Base-by-base conservation (phyloP, 2,888 invertebrate species). In the Mycogona germanica region DNA sequence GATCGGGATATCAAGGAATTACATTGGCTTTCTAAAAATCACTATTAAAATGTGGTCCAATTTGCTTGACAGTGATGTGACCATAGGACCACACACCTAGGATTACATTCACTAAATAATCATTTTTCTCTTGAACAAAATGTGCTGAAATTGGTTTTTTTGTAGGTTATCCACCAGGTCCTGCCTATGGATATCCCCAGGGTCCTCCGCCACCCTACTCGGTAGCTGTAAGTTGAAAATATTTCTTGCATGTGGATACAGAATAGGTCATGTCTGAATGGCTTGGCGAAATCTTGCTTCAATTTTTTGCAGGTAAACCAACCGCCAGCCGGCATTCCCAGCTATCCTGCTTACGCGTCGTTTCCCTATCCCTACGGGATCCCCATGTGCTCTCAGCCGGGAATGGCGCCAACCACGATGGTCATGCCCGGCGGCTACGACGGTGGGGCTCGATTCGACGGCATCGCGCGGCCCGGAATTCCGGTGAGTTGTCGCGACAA, bases 381-480 rank as follows among this genome's bases (percentile, higher is more conserved):
- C 38, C 49, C 54, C 9, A 38, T 53, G 17, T 47, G 37, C 28
- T 30, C 56, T 14, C 56, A 54, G 23, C 52, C 54, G 12, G 37
- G 35, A 21, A 17, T 55, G 19, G 37, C 50, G 19, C 53, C 37
- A 21, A 45, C 57, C 25, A 63, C 66, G 9, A 61, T 67, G 7
- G 58, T 67, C 28, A 64, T 65, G 3, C 64, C 62, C 14, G 67
- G 65, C 6, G 83, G 82, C 1, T 87, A 83, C 70, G 87, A 87
- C 65, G 76, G 79, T n/a, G 84, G 86, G 61, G 84, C 85, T 2
- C 72, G 87, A 62, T 87, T 87, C 72, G 85, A 87, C 70, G 83
- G 83, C 0, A 76, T 83, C 59, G 78, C 80, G 58, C 82, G 82
- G 72, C 82, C 80, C 60, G 80, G 81, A 64, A 75, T 87, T 69